Percentiles rank a stretch among this genome's conserved stretches.
phyloP scores from a whole-genome alignment of 1,140 invertebrate genomes.

The Cotesia glomerata region DNA sequence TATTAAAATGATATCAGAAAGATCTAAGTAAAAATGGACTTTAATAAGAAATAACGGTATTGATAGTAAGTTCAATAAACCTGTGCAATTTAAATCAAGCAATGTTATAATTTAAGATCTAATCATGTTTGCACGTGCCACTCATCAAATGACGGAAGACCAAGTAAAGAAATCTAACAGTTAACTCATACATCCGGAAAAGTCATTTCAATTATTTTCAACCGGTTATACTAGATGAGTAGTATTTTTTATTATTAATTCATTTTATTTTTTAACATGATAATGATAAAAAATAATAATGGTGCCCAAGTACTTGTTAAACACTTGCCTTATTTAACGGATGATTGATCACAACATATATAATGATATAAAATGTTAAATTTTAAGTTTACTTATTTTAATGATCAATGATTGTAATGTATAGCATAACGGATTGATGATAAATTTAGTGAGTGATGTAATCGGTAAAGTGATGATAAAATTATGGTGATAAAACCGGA shows the following conservation, averaged over 20 bases:
- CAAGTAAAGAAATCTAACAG: conserved; percentile 4
- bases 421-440: too few relatives aligned
- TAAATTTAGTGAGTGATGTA: too few relatives aligned
- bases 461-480: too few relatives aligned
- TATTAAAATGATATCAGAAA: too few relatives aligned
- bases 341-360: background rate
- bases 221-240: background rate
- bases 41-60: too few relatives aligned
- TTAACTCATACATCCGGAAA: conserved; percentile 6
- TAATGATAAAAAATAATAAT: too few relatives aligned
- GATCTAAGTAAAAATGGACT: too few relatives aligned
- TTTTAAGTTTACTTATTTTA: background rate
- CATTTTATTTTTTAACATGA: too few relatives aligned
- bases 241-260: background rate
- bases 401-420: too few relatives aligned
- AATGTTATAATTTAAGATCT: background rate
- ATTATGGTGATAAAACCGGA: too few relatives aligned
- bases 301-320: background rate
- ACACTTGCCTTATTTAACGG: background rate
- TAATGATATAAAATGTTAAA: background rate
- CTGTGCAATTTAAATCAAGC: background rate
- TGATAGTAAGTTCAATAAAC: background rate
- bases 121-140: background rate
- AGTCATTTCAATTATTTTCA: conserved; percentile 14
- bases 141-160: background rate